Percentiles rank a stretch among this genome's conserved stretches.
Conservation (phyloP, 2,888 invertebrate genomes). For the Stenotaenia linearis region DNA sequence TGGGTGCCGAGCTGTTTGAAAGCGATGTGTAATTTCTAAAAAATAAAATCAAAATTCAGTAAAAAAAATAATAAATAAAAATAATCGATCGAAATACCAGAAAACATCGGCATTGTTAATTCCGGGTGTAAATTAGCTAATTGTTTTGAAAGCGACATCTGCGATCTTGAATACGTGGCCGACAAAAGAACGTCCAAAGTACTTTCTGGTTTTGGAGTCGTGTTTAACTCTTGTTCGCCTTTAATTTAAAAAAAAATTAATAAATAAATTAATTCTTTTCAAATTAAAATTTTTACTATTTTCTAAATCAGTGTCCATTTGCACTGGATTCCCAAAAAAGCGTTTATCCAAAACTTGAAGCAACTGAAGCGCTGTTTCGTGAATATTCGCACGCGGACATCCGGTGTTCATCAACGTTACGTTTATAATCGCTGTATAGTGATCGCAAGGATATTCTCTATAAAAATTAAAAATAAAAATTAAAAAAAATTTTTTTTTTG, state of each 20-base stretch:
- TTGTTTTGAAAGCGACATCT: slow-evolving; percentile 84
- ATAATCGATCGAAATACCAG: slow-evolving; percentile 60
- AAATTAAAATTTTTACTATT: neutral
- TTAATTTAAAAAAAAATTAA: neutral
- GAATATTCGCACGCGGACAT: slow-evolving; percentile 82
- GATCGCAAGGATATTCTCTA: slow-evolving; percentile 95
- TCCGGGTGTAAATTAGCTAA: slow-evolving; percentile 92
- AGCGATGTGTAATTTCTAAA: slow-evolving; percentile 90
- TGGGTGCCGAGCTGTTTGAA: slow-evolving; percentile 91
- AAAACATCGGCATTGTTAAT: slow-evolving; percentile 98
- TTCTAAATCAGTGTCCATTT: slow-evolving; percentile 34
- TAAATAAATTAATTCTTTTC: neutral
- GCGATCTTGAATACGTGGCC: slow-evolving; percentile 81
- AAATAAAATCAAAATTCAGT: slow-evolving; percentile 34
- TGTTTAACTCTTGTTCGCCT: slow-evolving; percentile 18
- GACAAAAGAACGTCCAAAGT: slow-evolving; percentile 34
- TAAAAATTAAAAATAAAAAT: slow-evolving; percentile 3
- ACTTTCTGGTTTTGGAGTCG: neutral
- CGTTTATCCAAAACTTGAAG: slow-evolving; percentile 85
- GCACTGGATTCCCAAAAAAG: slow-evolving; percentile 67
- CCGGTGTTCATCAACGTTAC: slow-evolving; percentile 95
- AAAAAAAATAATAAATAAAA: neutral
- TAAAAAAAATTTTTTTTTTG: slow-evolving; percentile 4
- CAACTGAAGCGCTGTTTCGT: slow-evolving; percentile 88
- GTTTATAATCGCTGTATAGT: slow-evolving; percentile 95